These are phyloP conservation scores for Drosophila asahinai DNA, from an alignment of 1,140 invertebrate genomes.

Conservation along the genomic window DNA sequence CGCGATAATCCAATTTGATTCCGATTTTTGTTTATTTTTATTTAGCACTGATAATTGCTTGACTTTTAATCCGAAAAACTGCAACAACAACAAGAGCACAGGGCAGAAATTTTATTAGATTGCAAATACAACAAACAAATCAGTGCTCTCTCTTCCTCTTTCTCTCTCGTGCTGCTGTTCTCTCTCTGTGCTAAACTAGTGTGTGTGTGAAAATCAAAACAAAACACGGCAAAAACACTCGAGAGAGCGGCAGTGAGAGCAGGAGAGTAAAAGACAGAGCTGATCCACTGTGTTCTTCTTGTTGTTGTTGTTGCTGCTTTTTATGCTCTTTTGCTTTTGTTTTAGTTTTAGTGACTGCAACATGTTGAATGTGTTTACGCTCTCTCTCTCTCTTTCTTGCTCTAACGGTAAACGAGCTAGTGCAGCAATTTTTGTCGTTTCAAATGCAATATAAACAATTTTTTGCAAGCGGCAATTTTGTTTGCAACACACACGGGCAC, in stretches of 20 bases:
- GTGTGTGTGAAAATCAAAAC: constrained; percentile 45
- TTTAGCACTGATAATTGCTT: constrained; percentile 43
- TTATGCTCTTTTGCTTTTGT: constrained; percentile 41
- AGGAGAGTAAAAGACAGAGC: background rate
- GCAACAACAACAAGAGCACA: constrained; percentile 34
- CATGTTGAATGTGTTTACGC: constrained; percentile 53
- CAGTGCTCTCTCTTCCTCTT: constrained; percentile 2
- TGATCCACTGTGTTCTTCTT: constrained; percentile 20
- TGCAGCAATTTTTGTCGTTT: constrained; percentile 18
- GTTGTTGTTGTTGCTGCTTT: constrained; percentile 12
- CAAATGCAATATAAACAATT: constrained; percentile 22
- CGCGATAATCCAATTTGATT: constrained; percentile 62
- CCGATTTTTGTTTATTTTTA: constrained; percentile 31
- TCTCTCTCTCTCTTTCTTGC: constrained; percentile 10
- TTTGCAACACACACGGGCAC: constrained; percentile 2
- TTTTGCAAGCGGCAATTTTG: constrained; percentile 18
- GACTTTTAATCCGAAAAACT: constrained; percentile 42
- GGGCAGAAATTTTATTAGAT: constrained; percentile 44
- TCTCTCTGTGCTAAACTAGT: background rate
- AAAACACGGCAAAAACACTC: constrained; percentile 47
- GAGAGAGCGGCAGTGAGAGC: background rate
- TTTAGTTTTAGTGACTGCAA: constrained; percentile 52
- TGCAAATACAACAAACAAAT: constrained; percentile 41
- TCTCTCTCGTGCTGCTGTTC: background rate
- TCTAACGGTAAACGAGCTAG: constrained; percentile 37